These are phyloP conservation scores for Ciconia stormi DNA, from an alignment of 2,113 vertebrate species.

Conservation along the genomic window DNA sequence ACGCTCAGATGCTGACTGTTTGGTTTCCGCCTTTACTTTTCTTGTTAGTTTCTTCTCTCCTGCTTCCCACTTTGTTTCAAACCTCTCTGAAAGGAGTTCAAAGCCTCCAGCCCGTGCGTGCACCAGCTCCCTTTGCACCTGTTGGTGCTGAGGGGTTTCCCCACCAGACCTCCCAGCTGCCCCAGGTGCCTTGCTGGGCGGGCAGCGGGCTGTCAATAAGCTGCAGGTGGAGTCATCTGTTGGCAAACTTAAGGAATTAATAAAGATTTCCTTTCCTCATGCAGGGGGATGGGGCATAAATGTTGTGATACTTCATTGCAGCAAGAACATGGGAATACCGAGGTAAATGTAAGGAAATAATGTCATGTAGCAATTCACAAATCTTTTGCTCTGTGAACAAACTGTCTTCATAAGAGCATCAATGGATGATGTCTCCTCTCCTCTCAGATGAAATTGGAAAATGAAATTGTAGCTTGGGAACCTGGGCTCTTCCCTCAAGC, in stretches of 20 bases:
- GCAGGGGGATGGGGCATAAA: rapidly evolving
- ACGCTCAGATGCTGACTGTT: neutral
- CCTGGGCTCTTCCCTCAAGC: neutral
- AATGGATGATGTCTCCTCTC: neutral
- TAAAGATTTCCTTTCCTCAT: neutral
- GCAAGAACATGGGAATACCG: neutral
- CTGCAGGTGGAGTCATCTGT: neutral
- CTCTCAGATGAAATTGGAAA: neutral
- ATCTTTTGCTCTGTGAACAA: neutral
- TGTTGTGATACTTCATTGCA: neutral
- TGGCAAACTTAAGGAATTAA: no score
- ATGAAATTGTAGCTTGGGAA: neutral
- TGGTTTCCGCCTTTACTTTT: neutral
- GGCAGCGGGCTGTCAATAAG: neutral
- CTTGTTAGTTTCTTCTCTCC: no score
- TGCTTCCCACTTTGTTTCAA: neutral
- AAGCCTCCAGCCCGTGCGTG: rapidly evolving
- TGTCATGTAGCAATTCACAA: neutral
- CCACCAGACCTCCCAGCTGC: neutral
- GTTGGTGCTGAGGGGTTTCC: neutral
- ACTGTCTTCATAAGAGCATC: neutral
- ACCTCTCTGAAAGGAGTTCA: no score
- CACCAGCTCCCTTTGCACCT: neutral
- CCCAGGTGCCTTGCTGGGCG: neutral
- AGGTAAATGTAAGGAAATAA: neutral